Base-by-base conservation (phyloP, 1,140 invertebrate species). In the Scaptomyza hsui region DNA sequence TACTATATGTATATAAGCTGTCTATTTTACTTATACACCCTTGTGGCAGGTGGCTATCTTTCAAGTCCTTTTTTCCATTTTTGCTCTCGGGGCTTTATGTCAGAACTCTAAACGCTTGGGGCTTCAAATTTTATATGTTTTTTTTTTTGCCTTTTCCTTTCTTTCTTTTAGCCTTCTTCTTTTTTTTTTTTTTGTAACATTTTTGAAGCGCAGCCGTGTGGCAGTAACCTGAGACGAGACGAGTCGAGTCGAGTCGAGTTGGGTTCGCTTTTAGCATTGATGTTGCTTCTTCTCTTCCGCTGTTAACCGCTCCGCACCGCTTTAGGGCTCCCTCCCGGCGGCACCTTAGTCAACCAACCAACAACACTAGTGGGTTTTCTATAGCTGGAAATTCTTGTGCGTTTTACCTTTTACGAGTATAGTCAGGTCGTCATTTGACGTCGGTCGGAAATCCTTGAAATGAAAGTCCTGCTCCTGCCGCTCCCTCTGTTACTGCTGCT, bases 381-480 rank as follows among this genome's bases (percentile, higher is more conserved):
- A 73, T 63, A 61, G 35, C 51, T 60, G 35, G 37, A n/a, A 59
- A 47, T 71, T 59, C 59, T 42, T 61, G 48, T 53, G 42, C 29
- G 32, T 37, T 37, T 57, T 60, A 41, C 65, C 45, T 21, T 59
- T 59, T 65, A 65, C 48, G 29, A 69, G 60, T 60, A 73, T 70
- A 82, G 64, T 78, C 60, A 59, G 75, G 60, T 42, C 64, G 64
- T 70, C 64, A 73, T 73, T 57, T 52, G 63, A 73, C 77, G 82
- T 86, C 69, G 77, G 81, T 86, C 81, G 81, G 81, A 85, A 85
- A 85, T 85, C 81, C 81, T 85, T 85, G 81, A 85, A 85, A 86
- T 59, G 81, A 74, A 86, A 86, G 73, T 86, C 81, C 81, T 69
- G 77, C 62, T 41, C 44, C 53, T 59, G 39, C 62, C 48, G 19